phyloP scores from a whole-genome alignment of 2,797 vertebrate species.

The Sciurus carolinensis region DNA sequence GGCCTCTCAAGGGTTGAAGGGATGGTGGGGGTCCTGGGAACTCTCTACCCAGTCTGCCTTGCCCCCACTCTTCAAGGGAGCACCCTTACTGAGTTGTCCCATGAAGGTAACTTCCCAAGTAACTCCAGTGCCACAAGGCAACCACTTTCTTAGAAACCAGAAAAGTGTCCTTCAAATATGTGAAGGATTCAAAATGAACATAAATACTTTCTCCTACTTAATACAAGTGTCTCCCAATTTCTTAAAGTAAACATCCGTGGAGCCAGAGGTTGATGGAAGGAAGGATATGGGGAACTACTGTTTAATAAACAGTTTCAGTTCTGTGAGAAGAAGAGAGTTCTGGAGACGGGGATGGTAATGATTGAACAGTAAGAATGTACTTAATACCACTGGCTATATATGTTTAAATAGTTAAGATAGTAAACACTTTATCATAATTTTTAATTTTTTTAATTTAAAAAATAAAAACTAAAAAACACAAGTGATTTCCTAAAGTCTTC shows the following conservation, averaged over 20 bases:
- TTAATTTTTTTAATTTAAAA: not conserved
- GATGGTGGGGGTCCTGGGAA: too few relatives aligned
- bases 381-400: fast-evolving
- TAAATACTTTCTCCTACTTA: not conserved
- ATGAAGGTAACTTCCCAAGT: not conserved
- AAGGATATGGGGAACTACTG: not conserved
- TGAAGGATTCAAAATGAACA: not conserved
- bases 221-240: not conserved
- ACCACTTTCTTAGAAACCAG: not conserved
- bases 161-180: not conserved
- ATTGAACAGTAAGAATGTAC: fast-evolving
- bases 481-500: not conserved
- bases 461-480: not conserved
- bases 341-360: too few relatives aligned
- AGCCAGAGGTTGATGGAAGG: not conserved
- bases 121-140: not conserved
- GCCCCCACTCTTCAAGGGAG: not conserved
- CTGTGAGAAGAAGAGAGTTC: too few relatives aligned
- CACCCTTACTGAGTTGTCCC: not conserved
- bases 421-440: not conserved
- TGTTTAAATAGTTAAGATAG: not conserved
- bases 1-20: too few relatives aligned
- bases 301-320: not conserved
- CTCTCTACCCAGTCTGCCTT: not conserved
- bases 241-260: not conserved